Evolutionary conservation across 1,140 invertebrate genomes (phyloP), one percentile per base, ranked within the genome.

Genomic region (Ceratoteleas bidentatus): DNA sequence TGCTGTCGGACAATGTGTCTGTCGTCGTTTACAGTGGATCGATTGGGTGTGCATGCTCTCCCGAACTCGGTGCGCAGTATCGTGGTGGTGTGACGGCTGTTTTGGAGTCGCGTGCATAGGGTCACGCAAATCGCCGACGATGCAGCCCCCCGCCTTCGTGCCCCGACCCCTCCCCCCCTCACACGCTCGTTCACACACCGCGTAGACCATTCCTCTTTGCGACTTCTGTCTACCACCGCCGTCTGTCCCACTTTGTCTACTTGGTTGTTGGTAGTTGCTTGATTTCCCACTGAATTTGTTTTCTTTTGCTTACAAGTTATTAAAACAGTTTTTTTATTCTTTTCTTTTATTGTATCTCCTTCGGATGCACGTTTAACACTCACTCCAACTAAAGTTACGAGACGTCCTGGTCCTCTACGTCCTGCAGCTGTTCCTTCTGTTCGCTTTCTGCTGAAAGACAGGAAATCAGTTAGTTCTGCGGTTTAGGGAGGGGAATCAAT

Each of bases 391-490:
- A 90, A 85, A 92, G 91, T 97, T 97, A 97, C 95, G 96, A 97
- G 91, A 97, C 96, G 92, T 97, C 96, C 93, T 98, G 96, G 92
- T 97, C 96, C 92, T 98, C 97, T 87, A 95, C 96, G 92, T 98
- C 97, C 91, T 97, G 96, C 88, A 96, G 93, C 91, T 96, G 94
- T 91, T 96, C 96, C 91, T 97, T 97, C 83, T 95, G 95, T 93
- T 97, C 96, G 74, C 94, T 94, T 90, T 97, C 96, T 90, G 95
- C 96, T 96, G 92, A 50, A 92, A 76, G 73, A 84, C n/a, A n/a
- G n/a, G n/a, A n/a, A n/a, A n/a, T n/a, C n/a, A n/a, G n/a, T n/a
- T n/a, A n/a, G n/a, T n/a, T n/a, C n/a, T n/a, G n/a, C n/a, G n/a
- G n/a, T n/a, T n/a, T n/a, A n/a, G n/a, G n/a, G n/a, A n/a, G n/a